Percentiles rank a stretch among this genome's conserved stretches.
phyloP scores from a whole-genome alignment of 2,797 vertebrate species.

The Micromesistius poutassou region DNA sequence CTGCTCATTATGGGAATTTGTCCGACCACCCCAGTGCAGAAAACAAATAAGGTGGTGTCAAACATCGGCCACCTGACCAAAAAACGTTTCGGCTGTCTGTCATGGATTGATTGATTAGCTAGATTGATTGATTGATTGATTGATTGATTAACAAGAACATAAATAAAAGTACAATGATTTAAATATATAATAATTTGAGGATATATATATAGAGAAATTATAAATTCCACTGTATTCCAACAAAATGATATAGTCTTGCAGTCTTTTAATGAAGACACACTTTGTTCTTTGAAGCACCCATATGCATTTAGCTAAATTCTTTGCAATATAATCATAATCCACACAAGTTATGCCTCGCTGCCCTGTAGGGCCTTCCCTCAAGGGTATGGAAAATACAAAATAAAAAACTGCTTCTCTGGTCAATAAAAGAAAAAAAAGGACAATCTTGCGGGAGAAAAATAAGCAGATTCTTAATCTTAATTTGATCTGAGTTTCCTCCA shows the following conservation, averaged over 20 bases:
- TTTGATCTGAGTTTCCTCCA: constrained; percentile 68
- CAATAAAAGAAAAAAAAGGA: background rate
- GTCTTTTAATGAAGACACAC: background rate
- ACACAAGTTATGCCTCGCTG: constrained; percentile 23
- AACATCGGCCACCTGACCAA: constrained; percentile 59
- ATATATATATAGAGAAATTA: background rate
- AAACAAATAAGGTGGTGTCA: constrained; percentile 73
- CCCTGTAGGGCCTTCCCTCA: background rate
- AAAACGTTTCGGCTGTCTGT: constrained; percentile 51
- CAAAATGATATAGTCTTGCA: background rate
- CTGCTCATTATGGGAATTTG: constrained; percentile 69
- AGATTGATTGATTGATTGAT: constrained; percentile 2
- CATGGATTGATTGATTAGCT: constrained; percentile 18
- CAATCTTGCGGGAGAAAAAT: constrained; percentile 35
- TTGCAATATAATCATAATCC: constrained; percentile 24
- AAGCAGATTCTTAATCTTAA: constrained; percentile 64
- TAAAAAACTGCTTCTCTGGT: background rate
- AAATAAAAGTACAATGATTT: background rate
- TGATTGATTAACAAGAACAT: background rate
- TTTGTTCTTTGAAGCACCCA: background rate
- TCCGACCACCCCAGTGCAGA: constrained; percentile 70
- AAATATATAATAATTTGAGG: background rate
- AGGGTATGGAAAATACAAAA: background rate
- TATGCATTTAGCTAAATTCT: background rate
- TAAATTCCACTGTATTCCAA: background rate